These are phyloP conservation scores for Sanderia malayensis DNA, from an alignment of 30 jellyfish, hydroid and myxozoan genomes.

Conservation along the genomic window DNA sequence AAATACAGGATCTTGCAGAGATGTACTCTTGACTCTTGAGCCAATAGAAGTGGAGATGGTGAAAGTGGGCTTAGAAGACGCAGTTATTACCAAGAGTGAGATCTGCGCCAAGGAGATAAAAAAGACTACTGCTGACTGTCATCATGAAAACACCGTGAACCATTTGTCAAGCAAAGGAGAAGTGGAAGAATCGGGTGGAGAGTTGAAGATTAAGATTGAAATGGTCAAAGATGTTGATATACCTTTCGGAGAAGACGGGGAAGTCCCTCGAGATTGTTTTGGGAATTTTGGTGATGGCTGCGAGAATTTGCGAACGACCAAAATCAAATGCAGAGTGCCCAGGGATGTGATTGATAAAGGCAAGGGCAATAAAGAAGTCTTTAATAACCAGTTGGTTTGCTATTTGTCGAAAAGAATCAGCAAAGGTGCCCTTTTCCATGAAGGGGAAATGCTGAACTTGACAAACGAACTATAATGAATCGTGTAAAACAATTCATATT, in stretches of 20 bases:
- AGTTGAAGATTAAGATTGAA: constrained; percentile 32
- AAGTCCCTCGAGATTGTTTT: neutral
- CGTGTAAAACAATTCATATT: too few species aligned
- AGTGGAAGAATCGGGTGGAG: neutral
- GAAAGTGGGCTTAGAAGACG: neutral
- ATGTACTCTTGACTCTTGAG: neutral
- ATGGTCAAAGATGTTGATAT: constrained; percentile 8
- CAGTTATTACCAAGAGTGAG: neutral
- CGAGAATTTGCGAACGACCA: constrained; percentile 29
- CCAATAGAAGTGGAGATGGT: constrained; percentile 2
- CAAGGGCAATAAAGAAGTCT: constrained; percentile 8
- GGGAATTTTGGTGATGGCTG: neutral
- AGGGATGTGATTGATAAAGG: constrained; percentile 7
- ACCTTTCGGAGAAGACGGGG: neutral
- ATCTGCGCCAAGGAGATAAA: too few species aligned
- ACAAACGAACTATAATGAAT: too few species aligned
- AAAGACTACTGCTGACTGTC: too few species aligned
- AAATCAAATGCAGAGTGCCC: constrained; percentile 31
- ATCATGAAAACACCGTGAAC: constrained; percentile 5
- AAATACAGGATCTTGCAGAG: neutral
- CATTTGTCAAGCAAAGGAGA: neutral
- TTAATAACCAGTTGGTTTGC: constrained; percentile 15
- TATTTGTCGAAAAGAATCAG: constrained; percentile 8
- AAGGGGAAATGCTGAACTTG: neutral
- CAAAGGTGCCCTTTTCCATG: constrained; percentile 10